Base-by-base conservation (phyloP, 1,140 invertebrate genomes). In the Drosophila nannoptera region DNA sequence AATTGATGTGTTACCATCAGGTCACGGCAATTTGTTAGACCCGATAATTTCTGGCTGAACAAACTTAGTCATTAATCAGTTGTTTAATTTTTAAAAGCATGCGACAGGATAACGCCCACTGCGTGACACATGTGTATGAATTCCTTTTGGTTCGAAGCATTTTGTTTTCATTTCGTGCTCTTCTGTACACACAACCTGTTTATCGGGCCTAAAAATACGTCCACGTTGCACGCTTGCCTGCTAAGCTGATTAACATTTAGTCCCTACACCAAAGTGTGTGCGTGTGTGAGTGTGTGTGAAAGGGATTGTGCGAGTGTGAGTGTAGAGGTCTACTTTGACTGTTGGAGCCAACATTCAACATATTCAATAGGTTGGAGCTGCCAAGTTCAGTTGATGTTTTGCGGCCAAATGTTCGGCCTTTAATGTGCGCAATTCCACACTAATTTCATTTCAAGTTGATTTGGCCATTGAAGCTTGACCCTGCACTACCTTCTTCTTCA, bases 211-310 rank as follows among this genome's bases (percentile, higher is more conserved):
- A 65, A 74, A 74, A 65, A 74, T 60, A 69, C 38, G 55, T 38
- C 35, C 46, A 46, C 59, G 38, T 49, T 16, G 35, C 32, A 29
- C 54, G 53, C 43, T 42, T 32, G 50, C 29, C 43, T 56, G 43
- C 72, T 81, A 81, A 83, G 72, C 78, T 69, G 78, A 82, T 82
- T 83, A 82, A 83, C 78, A 83, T 83, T 82, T 74, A 75, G 72
- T 69, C 43, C 46, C 40, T 66, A 14, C 32, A 33, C n/a, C 5
- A 49, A 29, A 16, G 4, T 43, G 40, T 42, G 4, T 22, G 9
- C 56, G 16, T 38, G 14, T 12, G 35, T 22, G 75, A 69, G 62
- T 71, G 67, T 48, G 65, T 60, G 36, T 36, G n/a, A 38, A 52
- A 54, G 50, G 14, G 29, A 52, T 49, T 59, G 59, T 71, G 56